These are phyloP conservation scores for Tuta absoluta DNA, from an alignment of 2,888 invertebrate species.

Conservation along the genomic window DNA sequence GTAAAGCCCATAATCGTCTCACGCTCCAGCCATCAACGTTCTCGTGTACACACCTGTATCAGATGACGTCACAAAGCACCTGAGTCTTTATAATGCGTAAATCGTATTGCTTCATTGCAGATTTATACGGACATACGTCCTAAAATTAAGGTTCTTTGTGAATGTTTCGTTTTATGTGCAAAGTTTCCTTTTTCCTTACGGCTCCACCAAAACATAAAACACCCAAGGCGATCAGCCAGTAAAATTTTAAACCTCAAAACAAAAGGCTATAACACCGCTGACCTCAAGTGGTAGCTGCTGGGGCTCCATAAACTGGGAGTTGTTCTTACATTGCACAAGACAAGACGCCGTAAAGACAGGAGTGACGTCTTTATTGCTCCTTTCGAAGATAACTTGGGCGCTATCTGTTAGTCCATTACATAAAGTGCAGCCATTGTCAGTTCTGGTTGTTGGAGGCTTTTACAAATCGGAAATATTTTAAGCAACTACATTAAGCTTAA, in stretches of 20 bases:
- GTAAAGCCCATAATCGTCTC: constrained; percentile 18
- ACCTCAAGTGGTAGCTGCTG: constrained; percentile 31
- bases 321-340: constrained; percentile 55
- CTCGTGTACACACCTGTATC: constrained; percentile 13
- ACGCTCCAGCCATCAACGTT: constrained; percentile 8
- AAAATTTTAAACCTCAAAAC: constrained; percentile 16
- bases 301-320: constrained; percentile 34
- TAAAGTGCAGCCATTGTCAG: constrained; percentile 68
- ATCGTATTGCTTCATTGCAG: neutral
- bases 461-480: constrained; percentile 12
- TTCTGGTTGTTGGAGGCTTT: constrained; percentile 14
- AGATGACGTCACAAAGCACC: constrained; percentile 13
- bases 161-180: neutral
- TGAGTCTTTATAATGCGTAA: neutral
- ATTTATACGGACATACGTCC: neutral
- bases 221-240: constrained; percentile 1
- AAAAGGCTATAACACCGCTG: constrained; percentile 17
- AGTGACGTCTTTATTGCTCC: constrained; percentile 70
- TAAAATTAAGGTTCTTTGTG: neutral
- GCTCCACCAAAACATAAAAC: neutral
- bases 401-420: constrained; percentile 70
- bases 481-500: neutral
- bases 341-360: constrained; percentile 60
- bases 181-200: neutral
- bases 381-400: constrained; percentile 63